Base-by-base conservation (phyloP, 2,113 vertebrate species). In the Neomonachus schauinslandi region DNA sequence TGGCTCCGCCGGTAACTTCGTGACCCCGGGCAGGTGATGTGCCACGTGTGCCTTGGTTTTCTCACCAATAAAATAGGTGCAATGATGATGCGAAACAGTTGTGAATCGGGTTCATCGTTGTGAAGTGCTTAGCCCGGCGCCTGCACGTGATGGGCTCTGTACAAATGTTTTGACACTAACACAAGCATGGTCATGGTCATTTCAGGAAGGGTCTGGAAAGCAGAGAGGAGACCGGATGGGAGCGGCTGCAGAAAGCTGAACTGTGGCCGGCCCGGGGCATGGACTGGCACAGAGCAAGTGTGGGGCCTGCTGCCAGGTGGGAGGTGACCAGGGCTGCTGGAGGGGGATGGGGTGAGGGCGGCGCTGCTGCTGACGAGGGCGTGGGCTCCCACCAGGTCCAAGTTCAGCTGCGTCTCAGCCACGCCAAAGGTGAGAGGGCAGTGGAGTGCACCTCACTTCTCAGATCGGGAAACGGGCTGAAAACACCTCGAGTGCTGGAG, bases 101-200 rank as follows among this genome's bases (percentile, higher is more conserved):
- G 26, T 33, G 42, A 42, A 19, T 0, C 0, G 55, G n/a, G 21
- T 4, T 51, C 33, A 7, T 15, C 46, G n/a, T 3, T 69, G 36
- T 4, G 13, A 53, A 14, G 26, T 1, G 14, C 53, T 65, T 4
- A 28, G 16, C 46, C 3, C 39, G 0, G 63, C 0, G 4, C 61
- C 69, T 1, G 63, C 33, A 16, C 7, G 0, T 0, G 4, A 22
- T 36, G 59, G 42, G 76, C 3, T 5, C 65, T 13, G 1, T 3
- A 8, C 19, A 36, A 31, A 22, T 0, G 12, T 24, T n/a, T 33
- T 31, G 31, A 39, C 26, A 19, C 33, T 36, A 67, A 82, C 12
- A 39, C 26, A 57, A 57, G 57, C 4, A 0, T 8, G 3, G 2
- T 67, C 4, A 0, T 5, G n/a, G 61, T 26, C 82, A 9, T 53